Base-by-base conservation (phyloP, 2,888 invertebrate species). In the Tenthredo amoena region DNA sequence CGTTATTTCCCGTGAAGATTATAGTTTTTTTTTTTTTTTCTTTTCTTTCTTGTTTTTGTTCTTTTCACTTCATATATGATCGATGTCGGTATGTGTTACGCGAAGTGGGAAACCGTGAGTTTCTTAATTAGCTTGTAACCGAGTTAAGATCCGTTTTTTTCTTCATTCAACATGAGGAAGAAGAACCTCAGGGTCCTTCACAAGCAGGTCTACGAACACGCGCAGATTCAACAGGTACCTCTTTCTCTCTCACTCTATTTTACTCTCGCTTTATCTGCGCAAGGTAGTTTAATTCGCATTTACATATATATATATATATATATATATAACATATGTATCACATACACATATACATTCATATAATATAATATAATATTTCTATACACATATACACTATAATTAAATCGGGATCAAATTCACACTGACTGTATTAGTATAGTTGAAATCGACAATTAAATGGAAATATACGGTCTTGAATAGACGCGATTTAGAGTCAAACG, bases 131-230 rank as follows among this genome's bases (percentile, higher is more conserved):
- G 37, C 26, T 21, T 12, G 9, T 26, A 26, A 2, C n/a, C 26
- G 71, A 37, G 34, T 71, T 71, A 5, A n/a, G 7, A 37, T 37
- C 15, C 7, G 12, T 43, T 74, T 55, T 77, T 77, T 47, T n/a
- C 62, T 18, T 10, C 9, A 62, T 37, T 34, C 81, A 86, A 82
- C 85, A 93, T 93, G 93, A 93, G 93, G 91, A 93, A 93, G 88
- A 93, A 93, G 89, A 93, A 93, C 84, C 89, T 91, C 15, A 89
- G 91, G 85, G 92, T 93, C 82, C 86, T 93, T 86, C 93, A 93
- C 87, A 93, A 93, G 85, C 91, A 93, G 88, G 89, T 90, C 87
- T 90, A 89, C 89, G 89, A 91, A 76, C 89, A 89, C 86, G 87
- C 83, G 84, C 89, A 88, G 84, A 79, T 87, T 84, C 89, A 89